Evolutionary conservation across 2,888 invertebrate genomes (phyloP), one percentile per base, ranked within the genome.

Genomic region (Tipula lateralis): DNA sequence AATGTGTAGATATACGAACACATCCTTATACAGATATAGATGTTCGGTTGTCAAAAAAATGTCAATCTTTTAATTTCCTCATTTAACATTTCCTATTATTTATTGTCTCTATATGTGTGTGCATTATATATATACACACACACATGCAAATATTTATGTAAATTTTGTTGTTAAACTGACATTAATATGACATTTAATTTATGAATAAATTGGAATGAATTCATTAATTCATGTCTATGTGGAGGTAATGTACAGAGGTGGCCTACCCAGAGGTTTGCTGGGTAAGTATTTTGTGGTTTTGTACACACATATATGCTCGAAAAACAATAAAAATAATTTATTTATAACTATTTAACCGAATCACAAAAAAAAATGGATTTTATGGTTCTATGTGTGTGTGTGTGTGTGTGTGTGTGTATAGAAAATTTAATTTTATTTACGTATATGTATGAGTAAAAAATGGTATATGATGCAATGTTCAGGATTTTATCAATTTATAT

Each of bases 121-220:
- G 24, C 50, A 24, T 24, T 9, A 19, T 12, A 66, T 24, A 66
- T 24, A 66, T 24, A 24, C 66, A 66, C 2, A 66, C n/a, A n/a
- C 16, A 44, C 9, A 44, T 44, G n/a, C 16, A 44, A n/a, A 44
- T n/a, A 44, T 44, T 13, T 66, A 66, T 66, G 66, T 66, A 66
- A 24, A 66, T 66, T 66, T 66, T 50, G 6, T 50, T 50, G 6
- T 50, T 66, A 66, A 66, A 66, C 66, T 66, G 66, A 66, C 66
- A 66, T 66, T 66, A 66, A 66, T 66, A 24, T 66, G 66, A 66
- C 66, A 66, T 66, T 66, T 66, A 66, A 66, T 66, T 66, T 66
- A 66, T 24, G 66, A 66, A 66, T n/a, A n/a, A 24, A 24, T 66
- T 66, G 24, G 66, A 66, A 66, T 66, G 24, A 66, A 24, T 66